Conservation (phyloP, 2,797 vertebrate genomes). For the Paguma larvata region DNA sequence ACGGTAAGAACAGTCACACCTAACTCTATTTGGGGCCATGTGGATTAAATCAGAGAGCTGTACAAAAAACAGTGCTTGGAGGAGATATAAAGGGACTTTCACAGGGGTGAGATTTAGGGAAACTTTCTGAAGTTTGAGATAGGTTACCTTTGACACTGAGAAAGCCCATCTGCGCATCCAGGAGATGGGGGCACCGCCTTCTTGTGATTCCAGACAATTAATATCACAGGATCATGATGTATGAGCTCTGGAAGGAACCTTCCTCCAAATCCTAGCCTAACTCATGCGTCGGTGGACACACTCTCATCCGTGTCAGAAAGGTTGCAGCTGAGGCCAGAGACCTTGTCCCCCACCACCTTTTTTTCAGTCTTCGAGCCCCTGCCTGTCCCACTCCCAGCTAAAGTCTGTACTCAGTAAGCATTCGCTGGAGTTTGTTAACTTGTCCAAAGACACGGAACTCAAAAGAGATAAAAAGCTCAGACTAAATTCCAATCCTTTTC, state of each 20-base stretch:
- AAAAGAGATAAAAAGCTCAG: not conserved
- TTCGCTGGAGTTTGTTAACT: not conserved
- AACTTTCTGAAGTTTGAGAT: not conserved
- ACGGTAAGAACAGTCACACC: not conserved
- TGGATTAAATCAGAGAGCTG: not conserved
- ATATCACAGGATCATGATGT: not conserved
- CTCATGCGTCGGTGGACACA: not conserved
- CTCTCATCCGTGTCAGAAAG: not conserved
- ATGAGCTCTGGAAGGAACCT: not conserved
- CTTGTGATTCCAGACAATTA: not conserved
- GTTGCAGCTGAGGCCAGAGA: not conserved
- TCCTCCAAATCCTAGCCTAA: not conserved
- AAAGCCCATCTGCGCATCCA: not conserved
- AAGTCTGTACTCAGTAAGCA: not conserved
- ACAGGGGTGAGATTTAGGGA: not conserved
- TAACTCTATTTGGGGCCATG: not conserved
- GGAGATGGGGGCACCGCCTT: not conserved
- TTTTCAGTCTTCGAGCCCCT: not conserved
- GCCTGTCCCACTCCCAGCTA: not conserved
- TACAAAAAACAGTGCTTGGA: not conserved
- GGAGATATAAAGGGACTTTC: not conserved
- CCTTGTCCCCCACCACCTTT: not conserved
- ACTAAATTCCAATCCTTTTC: not conserved
- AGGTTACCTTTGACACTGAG: not conserved
- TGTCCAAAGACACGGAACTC: not conserved